Evolutionary conservation across 2,888 invertebrate species (phyloP), one percentile per base, ranked within the genome.

Genomic region (Liposcelis brunnea): DNA sequence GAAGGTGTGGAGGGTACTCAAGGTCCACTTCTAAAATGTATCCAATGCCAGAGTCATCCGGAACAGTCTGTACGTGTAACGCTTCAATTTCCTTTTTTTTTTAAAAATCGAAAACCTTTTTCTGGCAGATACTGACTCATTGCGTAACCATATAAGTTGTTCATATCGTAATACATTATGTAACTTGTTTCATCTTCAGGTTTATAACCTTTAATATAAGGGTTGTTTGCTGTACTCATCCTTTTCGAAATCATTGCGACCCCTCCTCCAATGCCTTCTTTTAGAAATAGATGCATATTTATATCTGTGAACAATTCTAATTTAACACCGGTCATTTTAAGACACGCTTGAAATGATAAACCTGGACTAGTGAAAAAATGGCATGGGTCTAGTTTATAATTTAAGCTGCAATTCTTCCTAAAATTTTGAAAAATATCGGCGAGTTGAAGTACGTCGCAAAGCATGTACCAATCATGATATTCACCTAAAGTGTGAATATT

Each of bases 11-110:
- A 6, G 58, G 58, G 49, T 61, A 59, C 16, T 57, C 55, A 19
- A 61, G 47, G 46, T 62, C 57, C 15, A 62, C 58, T 49, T 59
- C 59, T 1, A 60, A 45, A 31, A 59, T 51, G 44, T 58, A 59
- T 6, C 55, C 57, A 26, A 37, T 49, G 31, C 43, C 47, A 34
- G 31, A 37, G 40, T 50, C 44, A 15, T 48, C 47, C n/a, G 36
- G 12, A 15, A 45, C 42, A 16, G 33, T 33, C 6, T n/a, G n/a
- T n/a, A n/a, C n/a, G n/a, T n/a, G 31, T 42, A 8, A 48, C 31
- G 16, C 50, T 45, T 6, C 49, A 40, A 26, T 43, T 36, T 11
- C 12, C 31, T 43, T 26, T 44, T 40, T 52, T 19, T 50, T 51
- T 15, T 19, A 37, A 45, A 53, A 53, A 56, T 42, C 50, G 47